Evolutionary conservation across 2,113 vertebrate genomes (phyloP).

Genomic region (Microcebus murinus): DNA sequence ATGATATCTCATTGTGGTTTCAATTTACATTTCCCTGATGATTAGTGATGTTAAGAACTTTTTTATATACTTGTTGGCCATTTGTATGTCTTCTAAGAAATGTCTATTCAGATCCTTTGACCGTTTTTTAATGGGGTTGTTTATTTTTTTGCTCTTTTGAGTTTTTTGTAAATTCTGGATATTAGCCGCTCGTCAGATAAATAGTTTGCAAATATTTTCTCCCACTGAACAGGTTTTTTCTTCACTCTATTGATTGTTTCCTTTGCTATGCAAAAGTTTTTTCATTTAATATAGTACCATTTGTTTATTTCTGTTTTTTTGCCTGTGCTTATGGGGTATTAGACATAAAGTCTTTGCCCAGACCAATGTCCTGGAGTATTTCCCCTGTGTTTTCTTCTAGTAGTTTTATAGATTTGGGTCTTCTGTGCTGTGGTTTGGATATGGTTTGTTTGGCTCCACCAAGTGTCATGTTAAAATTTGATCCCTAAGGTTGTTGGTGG

Average conservation of each 20-base stretch:
- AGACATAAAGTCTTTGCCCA: neutral
- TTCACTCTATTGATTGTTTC: neutral
- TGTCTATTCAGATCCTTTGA: neutral
- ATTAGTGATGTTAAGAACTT: neutral
- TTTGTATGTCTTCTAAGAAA: neutral
- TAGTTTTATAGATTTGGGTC: neutral
- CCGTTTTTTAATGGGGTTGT: neutral
- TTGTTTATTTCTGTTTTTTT: neutral
- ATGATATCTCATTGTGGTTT: neutral
- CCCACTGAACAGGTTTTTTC: neutral
- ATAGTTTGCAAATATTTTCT: neutral
- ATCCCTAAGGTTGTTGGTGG: too few relatives aligned
- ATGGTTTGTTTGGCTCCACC: too few relatives aligned
- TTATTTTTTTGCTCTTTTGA: neutral
- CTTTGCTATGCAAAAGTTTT: neutral
- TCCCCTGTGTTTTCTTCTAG: neutral
- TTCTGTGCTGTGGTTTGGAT: too few relatives aligned
- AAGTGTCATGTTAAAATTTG: too few relatives aligned
- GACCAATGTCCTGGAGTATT: neutral
- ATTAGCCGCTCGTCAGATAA: neutral
- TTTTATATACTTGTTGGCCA: neutral
- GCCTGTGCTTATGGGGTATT: neutral
- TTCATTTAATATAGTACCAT: neutral
- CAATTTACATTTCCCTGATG: neutral
- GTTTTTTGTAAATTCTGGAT: neutral